Evolutionary conservation across 2,888 invertebrate species (phyloP).

Genomic region (Tiliacea citrago): DNA sequence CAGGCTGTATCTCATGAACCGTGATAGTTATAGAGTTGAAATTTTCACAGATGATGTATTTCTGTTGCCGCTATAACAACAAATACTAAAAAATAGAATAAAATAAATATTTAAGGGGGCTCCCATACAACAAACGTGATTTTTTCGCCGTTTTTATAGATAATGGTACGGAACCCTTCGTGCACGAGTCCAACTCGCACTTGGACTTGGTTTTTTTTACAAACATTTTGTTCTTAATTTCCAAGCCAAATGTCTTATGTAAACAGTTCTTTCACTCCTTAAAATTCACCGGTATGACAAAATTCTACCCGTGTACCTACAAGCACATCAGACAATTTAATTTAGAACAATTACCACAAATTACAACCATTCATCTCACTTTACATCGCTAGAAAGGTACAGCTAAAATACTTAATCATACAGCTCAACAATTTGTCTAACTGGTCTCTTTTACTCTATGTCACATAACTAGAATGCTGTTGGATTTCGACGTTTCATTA

Average conservation of each 20-base stretch:
- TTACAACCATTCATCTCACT: constrained; percentile 26
- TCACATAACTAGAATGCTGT: constrained; percentile 63
- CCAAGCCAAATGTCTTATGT: background rate
- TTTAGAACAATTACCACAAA: constrained; percentile 28
- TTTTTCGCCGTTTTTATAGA: too few relatives aligned
- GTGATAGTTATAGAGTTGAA: too few relatives aligned
- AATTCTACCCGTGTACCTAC: background rate
- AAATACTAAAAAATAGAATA: too few relatives aligned
- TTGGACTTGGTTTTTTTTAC: too few relatives aligned
- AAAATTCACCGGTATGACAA: background rate
- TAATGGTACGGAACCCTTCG: too few relatives aligned
- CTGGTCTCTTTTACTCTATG: constrained; percentile 57
- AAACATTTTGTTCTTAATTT: background rate
- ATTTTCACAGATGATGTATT: too few relatives aligned
- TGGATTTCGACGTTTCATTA: constrained; percentile 81
- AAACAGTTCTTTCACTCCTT: constrained; percentile 9
- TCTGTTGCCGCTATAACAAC: too few relatives aligned
- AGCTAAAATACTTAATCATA: constrained; percentile 31
- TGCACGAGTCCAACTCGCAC: too few relatives aligned
- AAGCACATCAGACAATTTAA: background rate
- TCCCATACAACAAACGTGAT: too few relatives aligned
- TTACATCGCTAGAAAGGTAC: constrained; percentile 22
- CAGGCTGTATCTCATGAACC: too few relatives aligned
- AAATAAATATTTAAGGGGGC: too few relatives aligned
- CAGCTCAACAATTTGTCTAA: constrained; percentile 27